A percentile compares a stretch with the other conserved stretches of the same genome.
Conservation (phyloP, 2,888 invertebrate genomes). For the Pasiphila rectangulata region DNA sequence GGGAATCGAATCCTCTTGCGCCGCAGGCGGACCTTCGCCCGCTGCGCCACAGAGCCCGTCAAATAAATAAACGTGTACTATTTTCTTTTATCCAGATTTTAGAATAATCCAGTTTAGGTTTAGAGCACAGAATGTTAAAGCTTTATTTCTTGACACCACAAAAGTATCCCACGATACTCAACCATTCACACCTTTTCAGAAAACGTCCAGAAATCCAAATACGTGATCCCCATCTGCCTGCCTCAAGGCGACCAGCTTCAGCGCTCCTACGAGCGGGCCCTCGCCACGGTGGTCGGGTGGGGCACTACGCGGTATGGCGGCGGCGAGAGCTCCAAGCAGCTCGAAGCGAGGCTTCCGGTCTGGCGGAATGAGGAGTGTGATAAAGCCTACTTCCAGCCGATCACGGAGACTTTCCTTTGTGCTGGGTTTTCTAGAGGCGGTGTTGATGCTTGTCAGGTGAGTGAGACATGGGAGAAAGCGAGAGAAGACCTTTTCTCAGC, state of each 20-base stretch:
- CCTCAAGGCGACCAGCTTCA: slow-evolving; percentile 82
- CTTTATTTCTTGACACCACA: no score
- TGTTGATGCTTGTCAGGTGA: slow-evolving; percentile 94
- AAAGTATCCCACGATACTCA: no score
- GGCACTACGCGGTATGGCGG: slow-evolving; percentile 94
- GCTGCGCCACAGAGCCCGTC: no score
- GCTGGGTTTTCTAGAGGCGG: slow-evolving; percentile 94
- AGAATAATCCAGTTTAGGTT: no score
- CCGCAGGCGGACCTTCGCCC: no score
- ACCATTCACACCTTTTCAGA: slow-evolving; percentile 73
- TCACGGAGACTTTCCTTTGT: slow-evolving; percentile 93
- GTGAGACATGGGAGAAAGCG: no score
- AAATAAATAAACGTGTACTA: no score
- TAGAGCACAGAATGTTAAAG: no score
- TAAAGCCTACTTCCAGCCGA: slow-evolving; percentile 94
- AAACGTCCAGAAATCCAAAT: slow-evolving; percentile 89
- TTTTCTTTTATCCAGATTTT: no score
- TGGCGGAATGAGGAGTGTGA: slow-evolving; percentile 96
- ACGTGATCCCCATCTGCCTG: slow-evolving; percentile 92
- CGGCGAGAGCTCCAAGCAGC: slow-evolving; percentile 91
- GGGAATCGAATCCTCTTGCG: no score
- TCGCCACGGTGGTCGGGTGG: slow-evolving; percentile 95
- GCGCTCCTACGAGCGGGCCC: slow-evolving; percentile 85
- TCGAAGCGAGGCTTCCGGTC: slow-evolving; percentile 91
- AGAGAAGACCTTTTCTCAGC: no score